Evolutionary conservation across 2,113 vertebrate species (phyloP).

Genomic region (Pavo muticus): DNA sequence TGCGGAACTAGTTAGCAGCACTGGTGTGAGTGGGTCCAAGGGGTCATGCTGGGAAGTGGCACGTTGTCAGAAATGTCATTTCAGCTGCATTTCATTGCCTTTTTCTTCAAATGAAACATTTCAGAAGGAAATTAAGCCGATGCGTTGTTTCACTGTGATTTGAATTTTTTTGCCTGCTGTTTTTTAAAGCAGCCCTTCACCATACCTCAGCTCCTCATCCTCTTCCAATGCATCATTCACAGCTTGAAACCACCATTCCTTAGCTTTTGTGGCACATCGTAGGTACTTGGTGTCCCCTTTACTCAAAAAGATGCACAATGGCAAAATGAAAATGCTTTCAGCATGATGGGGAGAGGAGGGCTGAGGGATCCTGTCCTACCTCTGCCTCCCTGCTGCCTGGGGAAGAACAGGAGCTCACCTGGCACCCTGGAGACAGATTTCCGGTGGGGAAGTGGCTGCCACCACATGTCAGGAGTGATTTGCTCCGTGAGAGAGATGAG

Average conservation of each 20-base stretch:
- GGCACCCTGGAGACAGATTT: conserved; percentile 35
- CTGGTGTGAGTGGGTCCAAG: conserved; percentile 38
- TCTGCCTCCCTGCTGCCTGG: not conserved
- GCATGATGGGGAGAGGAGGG: not conserved
- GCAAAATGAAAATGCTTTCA: not conserved
- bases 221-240: not conserved
- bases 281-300: not conserved
- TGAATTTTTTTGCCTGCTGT: not conserved
- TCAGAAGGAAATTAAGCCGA: conserved; percentile 27
- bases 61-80: conserved; percentile 68
- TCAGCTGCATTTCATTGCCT: conserved; percentile 14
- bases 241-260: not conserved
- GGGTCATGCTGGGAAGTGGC: conserved; percentile 64
- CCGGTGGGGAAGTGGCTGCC: not conserved
- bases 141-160: conserved; percentile 11
- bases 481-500: conserved; percentile 57
- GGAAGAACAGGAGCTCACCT: conserved; percentile 15
- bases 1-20: conserved; percentile 58
- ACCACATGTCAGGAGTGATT: conserved; percentile 64
- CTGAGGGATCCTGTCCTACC: not conserved
- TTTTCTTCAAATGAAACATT: conserved; percentile 60
- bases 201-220: not conserved
- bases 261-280: not conserved
- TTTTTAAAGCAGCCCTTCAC: not conserved
- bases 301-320: not conserved